A percentile compares a stretch with the other conserved stretches of the same genome.
Conservation (phyloP, 1,140 invertebrate genomes). For the Brachionus paranguensis region DNA sequence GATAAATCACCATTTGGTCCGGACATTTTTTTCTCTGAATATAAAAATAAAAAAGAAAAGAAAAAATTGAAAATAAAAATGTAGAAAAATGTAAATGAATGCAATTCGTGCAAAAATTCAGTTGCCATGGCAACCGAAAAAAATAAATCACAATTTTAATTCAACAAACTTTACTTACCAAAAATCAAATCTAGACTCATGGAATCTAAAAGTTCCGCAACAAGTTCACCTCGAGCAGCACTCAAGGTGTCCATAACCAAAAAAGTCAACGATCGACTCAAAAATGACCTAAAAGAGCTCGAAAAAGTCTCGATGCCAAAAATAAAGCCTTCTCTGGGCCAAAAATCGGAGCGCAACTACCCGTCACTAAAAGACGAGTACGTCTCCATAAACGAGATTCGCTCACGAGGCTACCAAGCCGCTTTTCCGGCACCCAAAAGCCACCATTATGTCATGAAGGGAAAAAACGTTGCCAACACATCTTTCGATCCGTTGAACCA, state of each 20-base stretch:
- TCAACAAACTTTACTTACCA: background rate
- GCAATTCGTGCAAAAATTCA: background rate
- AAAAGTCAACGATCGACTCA: background rate
- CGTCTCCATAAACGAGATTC: background rate
- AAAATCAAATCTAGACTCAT: background rate
- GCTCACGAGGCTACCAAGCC: background rate
- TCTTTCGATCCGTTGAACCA: background rate
- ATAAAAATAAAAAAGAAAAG: background rate
- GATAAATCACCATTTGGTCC: background rate
- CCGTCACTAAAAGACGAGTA: background rate
- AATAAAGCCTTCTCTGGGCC: background rate
- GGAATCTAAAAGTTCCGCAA: background rate
- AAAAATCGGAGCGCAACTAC: background rate
- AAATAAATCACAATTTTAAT: background rate
- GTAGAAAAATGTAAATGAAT: background rate
- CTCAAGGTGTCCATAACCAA: background rate
- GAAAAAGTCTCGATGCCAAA: constrained; percentile 20
- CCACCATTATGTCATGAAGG: background rate
- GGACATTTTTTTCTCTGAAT: background rate
- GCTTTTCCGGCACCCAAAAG: background rate
- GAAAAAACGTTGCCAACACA: background rate
- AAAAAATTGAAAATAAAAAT: background rate
- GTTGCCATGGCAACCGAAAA: background rate
- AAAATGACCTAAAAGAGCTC: constrained; percentile 15
- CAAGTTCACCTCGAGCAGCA: background rate